Evolutionary conservation across 1,140 invertebrate species (phyloP).

Genomic region (Acromyrmex charruanus): DNA sequence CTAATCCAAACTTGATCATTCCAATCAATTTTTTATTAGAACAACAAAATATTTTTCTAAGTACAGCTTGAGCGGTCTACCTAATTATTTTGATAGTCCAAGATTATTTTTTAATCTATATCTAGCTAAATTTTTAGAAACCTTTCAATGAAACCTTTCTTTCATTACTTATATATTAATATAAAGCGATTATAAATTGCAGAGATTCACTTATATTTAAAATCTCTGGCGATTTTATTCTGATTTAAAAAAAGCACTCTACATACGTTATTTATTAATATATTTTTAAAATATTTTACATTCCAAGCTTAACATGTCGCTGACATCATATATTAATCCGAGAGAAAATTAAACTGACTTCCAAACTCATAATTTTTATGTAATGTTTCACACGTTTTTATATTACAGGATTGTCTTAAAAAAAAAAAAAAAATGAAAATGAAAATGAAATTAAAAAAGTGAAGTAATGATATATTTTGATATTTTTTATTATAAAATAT

Average conservation of each 20-base stretch:
- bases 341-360: conserved; percentile 7
- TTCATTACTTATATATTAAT: not conserved
- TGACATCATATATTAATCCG: conserved; percentile 24
- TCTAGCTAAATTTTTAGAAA: too few species aligned
- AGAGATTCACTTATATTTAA: conserved; percentile 9
- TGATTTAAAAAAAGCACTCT: conserved; percentile 24
- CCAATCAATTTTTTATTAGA: too few species aligned
- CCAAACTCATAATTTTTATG: not conserved
- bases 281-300: conserved; percentile 26
- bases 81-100: too few species aligned
- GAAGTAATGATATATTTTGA: not conserved
- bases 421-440: too few species aligned
- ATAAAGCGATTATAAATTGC: conserved; percentile 44
- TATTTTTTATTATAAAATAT: conserved; percentile 1
- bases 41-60: too few species aligned
- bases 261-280: conserved; percentile 21
- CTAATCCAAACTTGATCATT: too few species aligned
- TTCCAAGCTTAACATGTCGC: not conserved
- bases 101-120: too few species aligned
- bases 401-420: not conserved
- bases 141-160: too few species aligned
- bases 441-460: not conserved
- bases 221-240: conserved; percentile 1
- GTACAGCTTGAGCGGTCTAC: too few species aligned
- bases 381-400: conserved; percentile 1